Conservation (phyloP, 2,113 vertebrate genomes). For the Onychorhynchus coronatus region DNA sequence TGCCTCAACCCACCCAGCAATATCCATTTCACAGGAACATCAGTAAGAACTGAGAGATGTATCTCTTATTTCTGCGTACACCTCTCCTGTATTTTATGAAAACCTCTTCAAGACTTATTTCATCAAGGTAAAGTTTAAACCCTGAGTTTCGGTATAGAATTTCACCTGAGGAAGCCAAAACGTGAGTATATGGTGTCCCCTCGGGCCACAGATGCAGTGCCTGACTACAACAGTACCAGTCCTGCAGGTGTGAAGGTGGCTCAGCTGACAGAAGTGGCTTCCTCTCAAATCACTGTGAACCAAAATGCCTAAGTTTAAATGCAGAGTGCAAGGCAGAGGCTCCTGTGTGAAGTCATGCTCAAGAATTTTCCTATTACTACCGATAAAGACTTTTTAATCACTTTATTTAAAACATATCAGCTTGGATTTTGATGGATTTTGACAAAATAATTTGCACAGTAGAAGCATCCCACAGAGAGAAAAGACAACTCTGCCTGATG, state of each 20-base stretch:
- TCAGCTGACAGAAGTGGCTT: background rate
- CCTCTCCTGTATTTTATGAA: background rate
- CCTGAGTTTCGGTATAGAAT: rapidly evolving
- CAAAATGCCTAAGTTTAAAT: background rate
- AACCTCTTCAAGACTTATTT: background rate
- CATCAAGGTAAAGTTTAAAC: background rate
- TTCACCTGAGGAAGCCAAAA: background rate
- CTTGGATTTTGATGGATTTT: background rate
- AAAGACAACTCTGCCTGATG: background rate
- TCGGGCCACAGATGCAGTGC: rapidly evolving
- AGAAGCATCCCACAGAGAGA: background rate
- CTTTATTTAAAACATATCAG: constrained; percentile 4
- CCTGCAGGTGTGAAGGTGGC: background rate
- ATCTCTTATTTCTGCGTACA: background rate
- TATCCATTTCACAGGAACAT: rapidly evolving
- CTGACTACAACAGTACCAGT: rapidly evolving
- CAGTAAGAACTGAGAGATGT: rapidly evolving
- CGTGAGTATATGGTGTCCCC: rapidly evolving
- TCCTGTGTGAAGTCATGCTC: background rate
- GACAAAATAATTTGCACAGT: background rate
- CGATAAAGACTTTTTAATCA: background rate
- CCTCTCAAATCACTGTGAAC: background rate
- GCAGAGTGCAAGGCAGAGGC: background rate
- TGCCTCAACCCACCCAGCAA: background rate
- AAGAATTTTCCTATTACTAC: background rate